These are phyloP conservation scores for Hydrozoanthus gracilis DNA, from an alignment of 92 coral and sea anemone species.

Conservation along the genomic window DNA sequence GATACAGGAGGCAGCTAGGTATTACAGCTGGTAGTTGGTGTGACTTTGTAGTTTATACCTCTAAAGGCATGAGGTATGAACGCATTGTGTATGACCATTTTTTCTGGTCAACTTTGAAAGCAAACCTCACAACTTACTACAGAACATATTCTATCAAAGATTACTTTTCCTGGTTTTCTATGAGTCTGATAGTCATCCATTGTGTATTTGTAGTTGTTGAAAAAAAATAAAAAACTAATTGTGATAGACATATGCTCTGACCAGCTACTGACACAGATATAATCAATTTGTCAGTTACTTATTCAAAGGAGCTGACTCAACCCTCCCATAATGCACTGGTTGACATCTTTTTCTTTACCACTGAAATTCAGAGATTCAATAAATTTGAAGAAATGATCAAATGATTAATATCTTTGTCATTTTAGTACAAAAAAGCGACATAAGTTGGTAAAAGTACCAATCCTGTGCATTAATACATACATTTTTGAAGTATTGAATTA, in stretches of 20 bases:
- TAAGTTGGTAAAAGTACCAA: neutral
- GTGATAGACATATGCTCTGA: too few species aligned
- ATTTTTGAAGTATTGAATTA: neutral
- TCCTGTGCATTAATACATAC: conserved; percentile 6
- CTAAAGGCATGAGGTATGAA: conserved; percentile 70
- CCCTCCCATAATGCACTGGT: neutral
- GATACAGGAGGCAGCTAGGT: conserved; percentile 49
- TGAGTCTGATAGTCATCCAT: too few species aligned
- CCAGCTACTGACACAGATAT: too few species aligned
- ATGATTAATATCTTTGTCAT: neutral
- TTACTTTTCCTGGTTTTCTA: too few species aligned
- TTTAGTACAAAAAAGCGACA: neutral
- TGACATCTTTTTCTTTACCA: neutral
- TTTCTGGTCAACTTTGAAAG: too few species aligned
- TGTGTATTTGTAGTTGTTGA: too few species aligned
- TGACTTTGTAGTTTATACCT: conserved; percentile 77
- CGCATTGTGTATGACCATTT: conserved; percentile 33
- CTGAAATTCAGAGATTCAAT: neutral
- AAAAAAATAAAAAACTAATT: too few species aligned
- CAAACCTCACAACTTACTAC: too few species aligned
- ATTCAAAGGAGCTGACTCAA: neutral
- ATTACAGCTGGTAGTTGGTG: conserved; percentile 54
- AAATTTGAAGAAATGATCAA: neutral
- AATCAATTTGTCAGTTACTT: too few species aligned
- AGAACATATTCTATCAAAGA: too few species aligned